phyloP scores from a whole-genome alignment of 2,113 vertebrate species.

The Ochotona curzoniae region DNA sequence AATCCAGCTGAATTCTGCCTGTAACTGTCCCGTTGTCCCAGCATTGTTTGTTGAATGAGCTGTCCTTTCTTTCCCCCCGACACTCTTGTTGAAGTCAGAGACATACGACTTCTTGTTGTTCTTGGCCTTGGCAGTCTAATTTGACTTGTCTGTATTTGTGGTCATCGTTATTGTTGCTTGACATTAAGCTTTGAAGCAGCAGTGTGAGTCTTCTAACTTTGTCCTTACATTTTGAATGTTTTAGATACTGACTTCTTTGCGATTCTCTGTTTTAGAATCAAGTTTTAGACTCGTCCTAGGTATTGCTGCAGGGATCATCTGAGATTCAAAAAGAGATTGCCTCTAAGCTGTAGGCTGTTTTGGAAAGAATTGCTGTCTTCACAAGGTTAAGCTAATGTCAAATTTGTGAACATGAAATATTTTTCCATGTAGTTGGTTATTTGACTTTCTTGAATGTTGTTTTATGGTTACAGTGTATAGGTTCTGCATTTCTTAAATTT shows the following conservation, averaged over 20 bases:
- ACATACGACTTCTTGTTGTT: not conserved
- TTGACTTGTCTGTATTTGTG: not conserved
- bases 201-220: not conserved
- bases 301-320: not conserved
- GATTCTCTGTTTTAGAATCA: not conserved
- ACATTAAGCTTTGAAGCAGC: not conserved
- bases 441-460: not conserved
- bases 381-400: not conserved
- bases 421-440: not conserved
- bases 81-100: not conserved
- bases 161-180: not conserved
- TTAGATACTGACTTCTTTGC: not conserved
- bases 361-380: not conserved
- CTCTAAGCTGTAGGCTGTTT: not conserved
- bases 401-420: not conserved
- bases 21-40: not conserved
- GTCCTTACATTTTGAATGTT: not conserved
- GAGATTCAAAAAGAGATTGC: not conserved
- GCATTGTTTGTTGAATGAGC: not conserved
- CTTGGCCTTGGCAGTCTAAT: not conserved
- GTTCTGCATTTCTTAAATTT: constrained; percentile 22
- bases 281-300: not conserved
- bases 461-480: not conserved
- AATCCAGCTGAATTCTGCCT: not conserved
- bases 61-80: not conserved